Evolutionary conservation across 2,888 invertebrate genomes (phyloP).

Genomic region (Gymnoscelis rufifasciata): DNA sequence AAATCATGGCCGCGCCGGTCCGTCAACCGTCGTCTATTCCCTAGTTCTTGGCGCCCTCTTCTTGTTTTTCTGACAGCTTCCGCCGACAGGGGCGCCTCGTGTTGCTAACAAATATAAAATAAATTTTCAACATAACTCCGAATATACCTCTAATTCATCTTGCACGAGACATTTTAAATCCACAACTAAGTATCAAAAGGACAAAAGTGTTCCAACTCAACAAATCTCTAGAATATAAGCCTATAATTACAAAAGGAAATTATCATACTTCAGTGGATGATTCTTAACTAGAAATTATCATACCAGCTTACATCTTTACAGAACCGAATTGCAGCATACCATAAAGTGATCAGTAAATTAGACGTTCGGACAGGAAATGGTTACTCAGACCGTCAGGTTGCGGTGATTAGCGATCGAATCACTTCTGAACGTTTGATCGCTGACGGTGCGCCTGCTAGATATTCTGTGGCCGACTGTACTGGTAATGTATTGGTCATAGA

Average conservation of each 20-base stretch:
- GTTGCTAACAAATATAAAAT: too few species aligned
- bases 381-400: conserved; percentile 73
- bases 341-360: conserved; percentile 73
- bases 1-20: too few species aligned
- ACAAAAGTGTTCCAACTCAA: too few species aligned
- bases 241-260: neutral
- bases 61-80: too few species aligned
- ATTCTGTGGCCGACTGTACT: conserved; percentile 14
- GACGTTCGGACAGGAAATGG: conserved; percentile 73
- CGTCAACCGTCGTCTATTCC: too few species aligned
- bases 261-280: neutral
- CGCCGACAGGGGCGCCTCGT: too few species aligned
- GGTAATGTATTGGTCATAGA: conserved; percentile 49
- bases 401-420: conserved; percentile 71
- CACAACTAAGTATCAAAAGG: too few species aligned
- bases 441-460: conserved; percentile 33
- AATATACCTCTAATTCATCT: too few species aligned
- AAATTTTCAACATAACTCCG: too few species aligned
- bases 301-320: conserved; percentile 1
- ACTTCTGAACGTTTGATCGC: conserved; percentile 62
- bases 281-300: conserved; percentile 3
- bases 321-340: conserved; percentile 38
- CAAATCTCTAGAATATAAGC: neutral
- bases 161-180: too few species aligned
- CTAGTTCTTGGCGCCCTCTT: too few species aligned